Evolutionary conservation across 2,888 invertebrate species (phyloP), one percentile per base, ranked within the genome.

Genomic region (Megaustenia siamemsis): DNA sequence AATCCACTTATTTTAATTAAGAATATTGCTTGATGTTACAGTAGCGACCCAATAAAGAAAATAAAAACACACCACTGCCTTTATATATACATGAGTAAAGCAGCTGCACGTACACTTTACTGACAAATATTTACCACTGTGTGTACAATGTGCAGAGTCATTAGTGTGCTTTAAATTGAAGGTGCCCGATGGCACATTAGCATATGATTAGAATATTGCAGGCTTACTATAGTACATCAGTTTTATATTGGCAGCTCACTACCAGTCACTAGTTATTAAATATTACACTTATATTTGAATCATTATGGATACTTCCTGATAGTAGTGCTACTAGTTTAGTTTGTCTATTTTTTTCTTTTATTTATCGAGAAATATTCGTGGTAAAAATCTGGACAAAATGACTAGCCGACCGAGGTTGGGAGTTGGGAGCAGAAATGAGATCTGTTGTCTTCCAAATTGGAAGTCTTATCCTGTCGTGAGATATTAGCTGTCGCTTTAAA

Each of bases 61-160:
- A 43, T 63, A 40, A 69, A 1, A 24, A 24, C 24, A 69, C 21
- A 32, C 4, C 2, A 28, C 32, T 8, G 10, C 32, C 28, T 32
- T 32, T 63, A 32, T 21, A 53, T n/a, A 21, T 60, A 28, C 60
- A 63, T 6, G 10, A 2, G 15, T 32, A 71, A 71, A 71, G 35
- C 35, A 32, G 35, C 38, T 66, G 18, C 8, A 66, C 10, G 71
- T 43, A 43, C 43, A 28, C 43, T 3, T 45, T n/a, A n/a, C n/a
- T n/a, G n/a, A n/a, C 5, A 43, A 71, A 60, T 60, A 28, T 60
- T 60, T 71, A 15, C 15, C 43, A 45, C 71, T 45, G 43, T 71
- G 71, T 71, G 43, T 71, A 71, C 43, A 71, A 71, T 40, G 6
- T 71, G 71, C 71, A 71, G 43, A 71, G 71, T 71, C 71, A 71